Evolutionary conservation across 2,113 vertebrate genomes (phyloP), one percentile per base, ranked within the genome.

Genomic region (Gopherus evgoodei): DNA sequence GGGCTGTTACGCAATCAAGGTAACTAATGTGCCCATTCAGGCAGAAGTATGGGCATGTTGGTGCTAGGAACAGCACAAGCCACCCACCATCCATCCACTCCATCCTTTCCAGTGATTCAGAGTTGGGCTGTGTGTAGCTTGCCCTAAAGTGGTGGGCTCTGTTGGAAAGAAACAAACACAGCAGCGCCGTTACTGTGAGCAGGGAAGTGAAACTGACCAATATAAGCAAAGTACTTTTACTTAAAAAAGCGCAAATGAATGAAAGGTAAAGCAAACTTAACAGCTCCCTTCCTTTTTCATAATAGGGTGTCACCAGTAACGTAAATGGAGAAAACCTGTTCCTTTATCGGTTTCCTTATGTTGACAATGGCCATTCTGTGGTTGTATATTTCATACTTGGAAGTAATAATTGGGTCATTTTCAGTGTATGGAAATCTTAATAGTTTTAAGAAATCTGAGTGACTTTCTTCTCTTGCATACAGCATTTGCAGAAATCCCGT

Each of bases 41-140:
- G 17, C 8, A 0, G 47, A 50, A 8, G 6, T 19, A 56, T 69
- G 83, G 57, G 5, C 11, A 10, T 0, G 0, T 4, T 25, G 72
- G 6, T 65, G 4, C 31, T 49, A 11, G 12, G 76, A 54, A 59
- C n/a, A 5, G 17, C 56, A 50, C 0, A 0, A 22, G 62, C 22
- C 35, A 79, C 27, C 3, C 31, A 44, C 5, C 86, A 19, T 79
- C 31, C 5, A 38, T 38, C 52, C 49, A 24, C 29, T 25, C 56
- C 25, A 22, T 31, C 50, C 87, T 83, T 50, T 10, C 1, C n/a
- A 27, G 56, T 27, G 56, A 57, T 57, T 57, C 42, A 69, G 27
- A 54, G 75, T 84, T 75, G 69, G 1, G 47, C 59, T 44, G 62
- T 38, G 11, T 50, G 25, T 27, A 1, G 1, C n/a, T 54, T 52